phyloP scores from a whole-genome alignment of 2,113 vertebrate species.

The Coracopsis vasa region DNA sequence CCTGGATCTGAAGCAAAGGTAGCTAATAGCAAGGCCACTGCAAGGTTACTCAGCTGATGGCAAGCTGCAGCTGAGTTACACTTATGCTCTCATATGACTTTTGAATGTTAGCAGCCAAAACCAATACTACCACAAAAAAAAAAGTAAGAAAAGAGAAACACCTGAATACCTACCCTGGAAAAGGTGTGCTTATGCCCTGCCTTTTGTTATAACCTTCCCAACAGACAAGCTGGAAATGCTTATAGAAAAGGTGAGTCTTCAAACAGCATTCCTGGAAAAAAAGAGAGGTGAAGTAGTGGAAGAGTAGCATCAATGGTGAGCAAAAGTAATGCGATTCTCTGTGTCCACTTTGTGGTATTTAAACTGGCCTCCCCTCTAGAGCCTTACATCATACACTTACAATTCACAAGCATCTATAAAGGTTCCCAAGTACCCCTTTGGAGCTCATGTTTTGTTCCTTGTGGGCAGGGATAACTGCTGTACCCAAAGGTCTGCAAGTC shows the following conservation, averaged over 20 bases:
- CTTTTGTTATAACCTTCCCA: neutral
- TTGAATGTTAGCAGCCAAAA: neutral
- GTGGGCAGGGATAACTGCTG: neutral
- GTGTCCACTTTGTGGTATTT: neutral
- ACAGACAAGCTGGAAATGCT: neutral
- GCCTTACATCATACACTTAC: neutral
- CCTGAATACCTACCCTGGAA: neutral
- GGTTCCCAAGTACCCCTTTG: neutral
- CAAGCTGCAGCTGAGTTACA: neutral
- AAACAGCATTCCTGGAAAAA: neutral
- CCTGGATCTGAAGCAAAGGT: conserved; percentile 11
- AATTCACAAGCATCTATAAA: neutral
- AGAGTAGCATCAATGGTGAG: neutral
- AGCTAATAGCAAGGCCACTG: neutral
- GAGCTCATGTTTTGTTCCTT: neutral
- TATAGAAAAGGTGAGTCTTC: neutral
- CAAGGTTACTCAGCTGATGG: neutral
- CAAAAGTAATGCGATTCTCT: neutral
- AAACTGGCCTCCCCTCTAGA: neutral
- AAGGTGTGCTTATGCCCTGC: neutral
- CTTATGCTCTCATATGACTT: no score
- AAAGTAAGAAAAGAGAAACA: neutral
- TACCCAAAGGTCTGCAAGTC: neutral
- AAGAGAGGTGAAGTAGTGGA: neutral
- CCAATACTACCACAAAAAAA: no score